Base-by-base conservation (phyloP, 1,140 invertebrate species). In the Physella acuta region DNA sequence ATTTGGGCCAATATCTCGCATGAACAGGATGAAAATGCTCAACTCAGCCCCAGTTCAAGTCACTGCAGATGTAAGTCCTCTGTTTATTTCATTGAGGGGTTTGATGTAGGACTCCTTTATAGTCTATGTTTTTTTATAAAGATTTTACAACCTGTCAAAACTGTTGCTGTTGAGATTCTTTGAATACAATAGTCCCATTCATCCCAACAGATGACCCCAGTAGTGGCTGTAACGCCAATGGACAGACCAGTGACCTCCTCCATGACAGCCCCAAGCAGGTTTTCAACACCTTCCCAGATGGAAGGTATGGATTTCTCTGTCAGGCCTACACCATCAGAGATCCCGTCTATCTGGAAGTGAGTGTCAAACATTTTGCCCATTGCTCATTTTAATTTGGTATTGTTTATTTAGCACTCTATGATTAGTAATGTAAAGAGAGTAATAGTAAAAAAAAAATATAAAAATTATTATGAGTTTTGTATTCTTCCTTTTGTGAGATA, bases 1-100 rank as follows among this genome's bases (percentile, higher is more conserved):
- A 83, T 93, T 91, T 78, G 92, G 92, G 17, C 91, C 92, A 0
- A 93, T 93, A 72, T 92, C 91, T n/a, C 87, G 91, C 71, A 85
- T 90, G 78, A 87, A 88, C 31, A 88, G 89, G 72, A 81, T 86
- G 33, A 83, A 83, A 36, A 71, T 78, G 16, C 75, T 79, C 59
- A 79, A 79, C 30, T 76, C 78, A 30, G 80, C 78, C 44, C 82
- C 82, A 17, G 80, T 85, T 24, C 80, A 82, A 67, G 83, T 79
- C 20, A 78, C 86, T 30, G 82, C 83, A 24, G 70, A 76, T 51
- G 72, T 72, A 71, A 68, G 61, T 56, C 5, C 8, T 8, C 39
- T 8, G 39, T 44, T 11, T 44, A 44, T 44, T 44, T 44, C 39
- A 44, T 44, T 44, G 20, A 44, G 8, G 20, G 1, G 24, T n/a